Conservation (phyloP, 2,113 vertebrate species). For the Rhombomys opimus region DNA sequence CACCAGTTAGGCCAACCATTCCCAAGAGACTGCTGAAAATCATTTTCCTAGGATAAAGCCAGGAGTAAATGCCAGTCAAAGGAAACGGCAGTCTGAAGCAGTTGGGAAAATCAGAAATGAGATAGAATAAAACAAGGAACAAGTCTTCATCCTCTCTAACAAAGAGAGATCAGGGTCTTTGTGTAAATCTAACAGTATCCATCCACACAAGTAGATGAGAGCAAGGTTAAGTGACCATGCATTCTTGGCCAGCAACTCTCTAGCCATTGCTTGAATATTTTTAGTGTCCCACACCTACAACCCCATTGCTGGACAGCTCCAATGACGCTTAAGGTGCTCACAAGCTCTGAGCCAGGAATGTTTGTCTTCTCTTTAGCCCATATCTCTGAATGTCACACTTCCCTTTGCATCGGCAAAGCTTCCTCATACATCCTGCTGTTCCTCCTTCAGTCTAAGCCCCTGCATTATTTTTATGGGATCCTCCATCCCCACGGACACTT, state of each 20-base stretch:
- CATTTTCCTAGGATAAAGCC: not conserved
- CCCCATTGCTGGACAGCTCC: not conserved
- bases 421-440: not conserved
- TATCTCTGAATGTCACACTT: conserved; percentile 2
- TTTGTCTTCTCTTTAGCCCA: not conserved
- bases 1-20: not conserved
- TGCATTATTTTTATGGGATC: not conserved
- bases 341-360: not conserved
- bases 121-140: not conserved
- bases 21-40: not conserved
- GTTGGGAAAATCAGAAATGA: not conserved
- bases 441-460: not conserved
- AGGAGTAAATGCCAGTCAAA: conserved; percentile 22
- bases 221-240: not conserved
- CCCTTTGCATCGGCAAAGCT: not conserved
- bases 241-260: not conserved
- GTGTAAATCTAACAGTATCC: not conserved
- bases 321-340: not conserved
- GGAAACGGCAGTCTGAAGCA: not conserved
- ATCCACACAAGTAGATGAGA: not conserved
- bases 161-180: not conserved
- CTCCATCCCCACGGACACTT: not conserved
- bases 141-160: not conserved
- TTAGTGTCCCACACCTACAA: not conserved
- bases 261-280: not conserved